Conservation (phyloP, 2,797 vertebrate genomes). For the Artibeus lituratus region DNA sequence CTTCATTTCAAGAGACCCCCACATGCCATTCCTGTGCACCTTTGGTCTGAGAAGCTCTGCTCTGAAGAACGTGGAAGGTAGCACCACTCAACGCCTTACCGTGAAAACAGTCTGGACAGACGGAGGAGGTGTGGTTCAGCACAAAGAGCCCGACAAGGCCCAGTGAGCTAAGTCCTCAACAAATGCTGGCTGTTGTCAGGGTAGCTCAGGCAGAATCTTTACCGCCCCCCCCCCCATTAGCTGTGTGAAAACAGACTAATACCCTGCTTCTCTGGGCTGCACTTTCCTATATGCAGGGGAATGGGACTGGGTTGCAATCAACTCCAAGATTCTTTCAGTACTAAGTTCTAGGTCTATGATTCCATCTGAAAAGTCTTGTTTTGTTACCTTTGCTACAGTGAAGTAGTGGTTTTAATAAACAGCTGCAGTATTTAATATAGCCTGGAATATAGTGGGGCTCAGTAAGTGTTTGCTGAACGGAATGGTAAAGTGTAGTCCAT, state of each 20-base stretch:
- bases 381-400: neutral
- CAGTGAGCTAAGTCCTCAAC: neutral
- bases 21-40: neutral
- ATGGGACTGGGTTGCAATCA: neutral
- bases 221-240: neutral
- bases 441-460: neutral
- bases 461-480: neutral
- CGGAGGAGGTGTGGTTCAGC: neutral
- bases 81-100: neutral
- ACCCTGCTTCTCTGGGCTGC: neutral
- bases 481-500: neutral
- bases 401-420: constrained; percentile 11
- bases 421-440: neutral
- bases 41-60: neutral
- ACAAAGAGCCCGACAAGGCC: neutral
- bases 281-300: neutral
- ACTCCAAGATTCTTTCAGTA: neutral
- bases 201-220: neutral
- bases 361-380: neutral
- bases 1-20: neutral
- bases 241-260: neutral
- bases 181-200: neutral
- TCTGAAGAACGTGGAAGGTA: neutral
- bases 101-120: neutral
- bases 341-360: neutral